A percentile compares a stretch with the other conserved stretches of the same genome.
Conservation (phyloP, 2,113 vertebrate species). For the Halichoerus grypus region DNA sequence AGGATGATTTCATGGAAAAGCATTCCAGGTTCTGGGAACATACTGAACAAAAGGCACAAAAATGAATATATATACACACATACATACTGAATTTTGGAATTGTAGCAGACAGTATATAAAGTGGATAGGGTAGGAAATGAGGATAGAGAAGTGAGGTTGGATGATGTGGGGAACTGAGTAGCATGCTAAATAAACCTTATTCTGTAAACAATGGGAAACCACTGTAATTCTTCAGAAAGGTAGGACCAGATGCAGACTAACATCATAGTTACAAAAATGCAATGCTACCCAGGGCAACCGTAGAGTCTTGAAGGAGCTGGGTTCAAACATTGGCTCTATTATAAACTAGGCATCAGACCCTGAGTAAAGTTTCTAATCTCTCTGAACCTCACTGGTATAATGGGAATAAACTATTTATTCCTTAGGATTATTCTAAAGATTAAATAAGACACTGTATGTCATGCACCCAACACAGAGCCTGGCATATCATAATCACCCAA, state of each 20-base stretch:
- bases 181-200: neutral
- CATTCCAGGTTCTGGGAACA: neutral
- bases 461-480: neutral
- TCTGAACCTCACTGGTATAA: neutral
- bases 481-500: neutral
- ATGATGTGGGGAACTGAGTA: neutral
- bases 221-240: neutral
- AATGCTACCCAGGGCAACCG: neutral
- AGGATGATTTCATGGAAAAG: neutral
- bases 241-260: neutral
- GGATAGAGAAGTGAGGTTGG: neutral
- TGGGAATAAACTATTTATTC: neutral
- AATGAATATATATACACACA: neutral
- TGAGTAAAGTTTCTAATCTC: neutral
- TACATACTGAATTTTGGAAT: neutral
- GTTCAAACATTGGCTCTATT: neutral
- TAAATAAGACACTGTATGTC: neutral
- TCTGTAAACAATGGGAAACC: conserved; percentile 4
- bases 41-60: neutral
- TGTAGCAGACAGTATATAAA: neutral
- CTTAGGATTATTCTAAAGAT: neutral
- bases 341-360: neutral
- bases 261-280: neutral
- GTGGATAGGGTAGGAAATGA: neutral
- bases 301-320: neutral